These are phyloP conservation scores for Morpho deidamia DNA, from an alignment of 2,888 invertebrate genomes.

Conservation along the genomic window DNA sequence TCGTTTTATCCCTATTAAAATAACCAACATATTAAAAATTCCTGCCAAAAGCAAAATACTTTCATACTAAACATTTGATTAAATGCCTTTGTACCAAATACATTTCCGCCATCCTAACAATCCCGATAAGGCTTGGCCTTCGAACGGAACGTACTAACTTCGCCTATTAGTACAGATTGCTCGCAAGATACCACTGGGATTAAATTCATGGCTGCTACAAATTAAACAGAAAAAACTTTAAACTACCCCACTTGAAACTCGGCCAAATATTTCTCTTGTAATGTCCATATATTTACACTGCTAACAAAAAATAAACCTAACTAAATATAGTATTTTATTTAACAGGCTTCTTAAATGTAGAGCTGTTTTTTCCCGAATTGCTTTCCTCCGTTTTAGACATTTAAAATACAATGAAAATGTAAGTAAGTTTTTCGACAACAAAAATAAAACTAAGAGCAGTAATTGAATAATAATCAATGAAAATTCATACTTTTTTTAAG, in stretches of 20 bases:
- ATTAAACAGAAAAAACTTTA: conserved; percentile 27
- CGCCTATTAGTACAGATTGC: conserved; percentile 27
- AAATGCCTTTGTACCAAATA: conserved; percentile 8
- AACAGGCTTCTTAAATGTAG: conserved; percentile 11
- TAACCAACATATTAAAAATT: neutral
- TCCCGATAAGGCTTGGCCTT: conserved; percentile 21
- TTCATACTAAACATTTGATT: neutral
- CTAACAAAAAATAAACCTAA: conserved; percentile 8
- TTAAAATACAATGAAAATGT: neutral
- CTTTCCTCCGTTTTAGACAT: conserved; percentile 3
- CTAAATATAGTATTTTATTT: conserved; percentile 13
- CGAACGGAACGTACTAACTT: conserved; percentile 23
- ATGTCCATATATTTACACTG: conserved; percentile 19
- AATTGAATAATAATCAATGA: no score
- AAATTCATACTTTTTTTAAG: no score
- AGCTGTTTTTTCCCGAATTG: conserved; percentile 9
- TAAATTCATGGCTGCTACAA: conserved; percentile 26
- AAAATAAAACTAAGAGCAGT: no score
- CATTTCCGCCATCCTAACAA: conserved; percentile 13
- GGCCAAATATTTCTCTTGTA: conserved; percentile 27
- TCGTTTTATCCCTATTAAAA: neutral
- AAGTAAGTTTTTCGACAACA: neutral
- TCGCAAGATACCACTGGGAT: conserved; percentile 26
- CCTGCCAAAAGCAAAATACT: neutral
- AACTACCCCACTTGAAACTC: conserved; percentile 26